Evolutionary conservation across 2,113 vertebrate species (phyloP), one percentile per base, ranked within the genome.

Genomic region (Syngnathus scovelli): DNA sequence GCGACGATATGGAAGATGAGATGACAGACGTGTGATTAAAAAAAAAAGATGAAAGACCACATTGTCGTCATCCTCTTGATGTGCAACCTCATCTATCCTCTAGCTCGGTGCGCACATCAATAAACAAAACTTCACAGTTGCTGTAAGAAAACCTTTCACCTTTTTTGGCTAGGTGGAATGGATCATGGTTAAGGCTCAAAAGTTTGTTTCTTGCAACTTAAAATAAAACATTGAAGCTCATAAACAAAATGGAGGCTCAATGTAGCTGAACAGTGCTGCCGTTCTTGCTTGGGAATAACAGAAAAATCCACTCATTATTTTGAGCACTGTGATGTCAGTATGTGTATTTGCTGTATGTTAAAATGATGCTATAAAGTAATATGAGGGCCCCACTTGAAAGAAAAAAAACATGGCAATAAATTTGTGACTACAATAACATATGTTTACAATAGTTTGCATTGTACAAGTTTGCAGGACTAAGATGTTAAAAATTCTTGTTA

Each of bases 1-100:
- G 94, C 2, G 96, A 96, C 0, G 95, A 98, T 54, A 90, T 96
- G 79, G 96, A 97, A 84, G 96, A 99, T 36, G 96, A 99, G 88
- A 99, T 99, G 96, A 99, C 96, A 0, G 95, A 98, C 0, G 95
- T 99, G 85, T 99, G 92, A 96, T 84, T 62, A 54, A 56, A 54
- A 54, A 56, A 56, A 56, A 7, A 33, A 36, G 5, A 2, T 23
- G 69, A 85, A 78, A 83, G 78, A 41, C 69, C 66, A 18, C 55
- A 59, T 77, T 82, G 68, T 76, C 52, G 36, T 77, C 61, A 13
- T 11, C 12, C 27, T 58, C 16, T 36, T 58, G 55, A 58, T 12
- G 7, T 33, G 21, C 27, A 58, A 33, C 27, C 15, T 36, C 55
- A 59, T 1, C 69, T 33, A n/a, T 27, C 9, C 70, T 48, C 55